Base-by-base conservation (phyloP, 2,888 invertebrate genomes). In the Acronicta aceris region DNA sequence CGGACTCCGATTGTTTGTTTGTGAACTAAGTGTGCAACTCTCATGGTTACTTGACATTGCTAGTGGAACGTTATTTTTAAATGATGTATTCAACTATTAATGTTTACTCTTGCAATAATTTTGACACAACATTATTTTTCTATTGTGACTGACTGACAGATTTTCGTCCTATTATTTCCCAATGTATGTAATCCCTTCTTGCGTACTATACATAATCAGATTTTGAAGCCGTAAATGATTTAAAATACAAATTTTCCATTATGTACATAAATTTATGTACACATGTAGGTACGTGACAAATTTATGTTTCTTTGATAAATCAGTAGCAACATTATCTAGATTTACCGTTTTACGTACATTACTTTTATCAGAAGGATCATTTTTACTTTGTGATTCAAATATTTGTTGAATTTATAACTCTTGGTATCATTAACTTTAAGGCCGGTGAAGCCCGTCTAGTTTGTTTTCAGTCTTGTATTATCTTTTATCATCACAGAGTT, bases 261-360 rank as follows among this genome's bases (percentile, higher is more conserved):
- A 57, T 63, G 61, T 54, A 68, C 59, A 16, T 66, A 67, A 72
- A 70, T 74, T 66, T 76, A 66, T 78, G 66, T 75, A 71, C 74
- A 76, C 82, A 81, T 81, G 64, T 77, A 83, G 72, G 73, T 84
- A 84, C 86, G 82, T 88, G 90, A 91, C 84, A 87, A 81, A 89
- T 91, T 89, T 90, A 89, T 85, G 83, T 80, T 86, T 83, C 84
- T 89, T 86, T 87, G 86, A 88, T 89, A 88, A 86, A 90, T 88
- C 87, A 86, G 85, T 82, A 63, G 73, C 59, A 63, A 73, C 81
- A 74, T 78, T 90, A 91, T 91, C 90, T 88, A 85, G 81, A 85
- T 86, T 82, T 85, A 85, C 21, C 21, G 21, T 21, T 84, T 75
- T 79, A 76, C 33, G 33, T 67, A 70, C 71, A 81, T 81, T 82